A percentile compares a stretch with the other conserved stretches of the same genome.
These are phyloP conservation scores for Cephus sareptanus DNA, from an alignment of 2,888 invertebrate genomes.

Conservation along the genomic window DNA sequence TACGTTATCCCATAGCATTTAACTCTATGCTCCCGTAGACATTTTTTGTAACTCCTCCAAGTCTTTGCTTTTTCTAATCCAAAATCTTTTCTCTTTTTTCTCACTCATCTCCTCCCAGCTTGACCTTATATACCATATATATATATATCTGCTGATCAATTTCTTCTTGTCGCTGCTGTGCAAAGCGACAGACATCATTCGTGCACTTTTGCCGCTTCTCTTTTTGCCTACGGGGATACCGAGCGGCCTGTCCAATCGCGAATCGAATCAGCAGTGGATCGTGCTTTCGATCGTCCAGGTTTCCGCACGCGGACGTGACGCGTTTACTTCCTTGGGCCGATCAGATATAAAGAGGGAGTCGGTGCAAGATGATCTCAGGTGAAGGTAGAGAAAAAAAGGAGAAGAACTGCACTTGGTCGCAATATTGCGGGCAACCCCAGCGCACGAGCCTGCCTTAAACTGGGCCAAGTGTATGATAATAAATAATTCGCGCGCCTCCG, in stretches of 20 bases:
- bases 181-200: neutral
- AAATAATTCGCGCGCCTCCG: slow-evolving; percentile 43
- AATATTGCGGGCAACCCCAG: slow-evolving; percentile 7
- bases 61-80: neutral
- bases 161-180: neutral
- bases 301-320: neutral
- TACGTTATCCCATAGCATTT: neutral
- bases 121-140: neutral
- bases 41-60: neutral
- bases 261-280: neutral
- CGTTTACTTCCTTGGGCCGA: neutral
- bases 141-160: neutral
- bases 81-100: neutral
- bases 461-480: slow-evolving; percentile 49
- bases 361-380: neutral
- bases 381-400: neutral
- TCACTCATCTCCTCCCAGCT: neutral
- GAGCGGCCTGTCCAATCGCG: neutral
- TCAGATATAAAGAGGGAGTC: neutral
- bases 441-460: slow-evolving; percentile 28
- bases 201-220: neutral
- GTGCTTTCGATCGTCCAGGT: neutral
- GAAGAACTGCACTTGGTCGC: neutral
- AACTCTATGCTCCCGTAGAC: neutral
- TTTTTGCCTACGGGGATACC: neutral